Evolutionary conservation across 2,888 invertebrate genomes (phyloP), one percentile per base, ranked within the genome.

Genomic region (Hirtodrosophila duncani): DNA sequence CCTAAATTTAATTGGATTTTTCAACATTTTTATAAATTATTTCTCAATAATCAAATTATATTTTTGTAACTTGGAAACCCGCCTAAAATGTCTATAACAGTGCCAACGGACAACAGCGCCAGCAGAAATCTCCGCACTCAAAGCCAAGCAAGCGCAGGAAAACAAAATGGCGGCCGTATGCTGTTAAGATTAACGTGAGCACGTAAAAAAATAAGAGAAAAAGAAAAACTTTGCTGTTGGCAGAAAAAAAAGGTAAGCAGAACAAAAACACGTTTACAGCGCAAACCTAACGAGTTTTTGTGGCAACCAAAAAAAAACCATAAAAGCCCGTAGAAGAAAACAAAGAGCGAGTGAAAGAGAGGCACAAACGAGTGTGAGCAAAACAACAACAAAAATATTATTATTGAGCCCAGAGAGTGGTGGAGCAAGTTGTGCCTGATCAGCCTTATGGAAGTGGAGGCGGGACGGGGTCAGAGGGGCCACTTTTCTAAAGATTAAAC

Each of bases 161-260:
- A 41, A 71, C 78, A 78, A 78, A 78, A 78, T 78, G 78, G 77
- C 71, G 77, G 8, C 24, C 39, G n/a, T n/a, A 24, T 65, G 49
- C 38, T 50, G 70, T 53, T 53, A 41, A 66, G 61, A 71, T 75
- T 68, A 53, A 36, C 46, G 39, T 38, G 36, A 60, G 37, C 37
- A 18, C 24, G 36, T 24, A 50, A 29, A 41, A 29, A 16, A 26
- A 30, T 20, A 46, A 20, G 36, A 14, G 9, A 50, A 26, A 39
- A 24, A 45, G 26, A 30, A 44, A 49, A 42, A 20, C 42, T n/a
- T n/a, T n/a, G n/a, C n/a, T n/a, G n/a, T n/a, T n/a, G 14, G 34
- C 39, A 50, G 58, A 42, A 56, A 48, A 48, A 60, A 58, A 64
- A 67, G 70, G 55, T 37, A 65, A 20, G 39, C 36, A 34, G 34